Percentiles rank a stretch among this genome's conserved stretches.
phyloP scores from a whole-genome alignment of 2,888 invertebrate species.

The Conomelus anceps region DNA sequence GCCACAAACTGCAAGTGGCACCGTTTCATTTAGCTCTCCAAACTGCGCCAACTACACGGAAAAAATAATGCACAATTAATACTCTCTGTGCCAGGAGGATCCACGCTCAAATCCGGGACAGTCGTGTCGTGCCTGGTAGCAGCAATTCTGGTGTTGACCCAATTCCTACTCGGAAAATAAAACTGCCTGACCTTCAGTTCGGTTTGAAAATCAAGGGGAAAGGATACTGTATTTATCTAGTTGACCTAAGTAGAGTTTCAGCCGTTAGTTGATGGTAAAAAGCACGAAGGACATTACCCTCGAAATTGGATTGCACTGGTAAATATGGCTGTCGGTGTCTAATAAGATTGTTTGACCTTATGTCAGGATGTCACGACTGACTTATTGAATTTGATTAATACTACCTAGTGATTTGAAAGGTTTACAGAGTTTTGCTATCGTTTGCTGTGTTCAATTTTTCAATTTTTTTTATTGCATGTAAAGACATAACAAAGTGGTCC shows the following conservation, averaged over 20 bases:
- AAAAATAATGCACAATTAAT: background rate
- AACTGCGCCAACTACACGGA: too few species aligned
- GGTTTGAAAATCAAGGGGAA: background rate
- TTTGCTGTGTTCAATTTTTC: too few species aligned
- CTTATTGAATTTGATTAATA: background rate
- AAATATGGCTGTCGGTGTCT: background rate
- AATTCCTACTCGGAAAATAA: background rate
- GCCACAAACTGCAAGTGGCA: background rate
- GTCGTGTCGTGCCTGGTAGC: too few species aligned
- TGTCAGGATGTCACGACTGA: background rate
- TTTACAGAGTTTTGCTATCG: background rate
- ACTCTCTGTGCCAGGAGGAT: background rate
- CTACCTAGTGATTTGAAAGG: too few species aligned
- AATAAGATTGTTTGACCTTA: background rate
- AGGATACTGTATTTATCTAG: background rate
- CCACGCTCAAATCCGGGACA: too few species aligned
- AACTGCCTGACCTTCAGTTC: background rate
- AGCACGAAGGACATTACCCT: background rate
- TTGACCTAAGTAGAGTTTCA: background rate
- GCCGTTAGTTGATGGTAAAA: background rate
- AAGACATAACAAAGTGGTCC: too few species aligned
- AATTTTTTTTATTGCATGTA: too few species aligned
- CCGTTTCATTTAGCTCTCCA: background rate
- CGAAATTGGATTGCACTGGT: background rate
- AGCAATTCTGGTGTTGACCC: background rate